Conservation (phyloP, 2,113 vertebrate species). For the Syngnathus typhle region DNA sequence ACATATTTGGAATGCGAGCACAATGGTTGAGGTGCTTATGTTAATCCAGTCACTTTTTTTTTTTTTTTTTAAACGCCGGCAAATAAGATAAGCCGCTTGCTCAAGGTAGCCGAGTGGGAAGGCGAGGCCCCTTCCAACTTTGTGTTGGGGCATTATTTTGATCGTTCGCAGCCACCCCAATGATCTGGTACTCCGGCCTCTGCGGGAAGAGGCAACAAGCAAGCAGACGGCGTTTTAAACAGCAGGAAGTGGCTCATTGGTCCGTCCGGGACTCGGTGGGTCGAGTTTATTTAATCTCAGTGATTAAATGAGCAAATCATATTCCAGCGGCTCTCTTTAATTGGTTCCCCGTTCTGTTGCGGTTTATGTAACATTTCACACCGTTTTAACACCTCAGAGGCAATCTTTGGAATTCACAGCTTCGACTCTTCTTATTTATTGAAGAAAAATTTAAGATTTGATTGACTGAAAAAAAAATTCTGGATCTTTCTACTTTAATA, state of each 20-base stretch:
- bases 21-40: conserved; percentile 71
- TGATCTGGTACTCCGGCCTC: conserved; percentile 21
- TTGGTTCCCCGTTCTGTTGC: neutral
- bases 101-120: conserved; percentile 49
- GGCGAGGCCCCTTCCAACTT: conserved; percentile 46
- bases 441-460: neutral
- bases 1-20: conserved; percentile 64
- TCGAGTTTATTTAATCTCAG: conserved; percentile 1
- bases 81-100: conserved; percentile 67
- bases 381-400: neutral
- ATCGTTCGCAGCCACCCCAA: conserved; percentile 71
- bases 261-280: conserved; percentile 2
- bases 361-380: conserved; percentile 1
- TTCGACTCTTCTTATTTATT: neutral
- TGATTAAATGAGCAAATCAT: conserved; percentile 12
- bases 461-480: neutral
- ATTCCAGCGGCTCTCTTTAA: neutral
- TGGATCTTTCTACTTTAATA: no score
- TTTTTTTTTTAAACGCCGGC: conserved; percentile 21
- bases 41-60: conserved; percentile 62
- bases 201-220: conserved; percentile 15
- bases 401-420: neutral
- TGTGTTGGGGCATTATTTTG: conserved; percentile 58
- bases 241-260: conserved; percentile 14
- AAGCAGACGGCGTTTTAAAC: conserved; percentile 12